These are phyloP conservation scores for Lanius collurio DNA, from an alignment of 2,113 vertebrate species.

Conservation along the genomic window DNA sequence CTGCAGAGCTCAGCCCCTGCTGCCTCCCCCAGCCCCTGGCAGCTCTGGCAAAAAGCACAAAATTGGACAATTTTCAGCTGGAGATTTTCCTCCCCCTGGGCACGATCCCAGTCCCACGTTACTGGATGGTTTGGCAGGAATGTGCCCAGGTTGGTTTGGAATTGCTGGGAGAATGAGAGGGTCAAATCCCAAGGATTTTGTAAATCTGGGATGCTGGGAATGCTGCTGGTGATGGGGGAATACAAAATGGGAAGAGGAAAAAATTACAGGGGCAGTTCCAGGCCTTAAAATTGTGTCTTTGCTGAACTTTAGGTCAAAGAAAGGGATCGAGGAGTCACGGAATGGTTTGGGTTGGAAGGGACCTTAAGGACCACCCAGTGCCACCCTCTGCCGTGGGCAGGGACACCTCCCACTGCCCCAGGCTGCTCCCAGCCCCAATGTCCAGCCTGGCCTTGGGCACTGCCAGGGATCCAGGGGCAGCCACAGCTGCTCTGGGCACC, in stretches of 20 bases:
- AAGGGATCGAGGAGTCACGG: neutral
- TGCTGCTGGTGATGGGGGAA: neutral
- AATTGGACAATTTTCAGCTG: neutral
- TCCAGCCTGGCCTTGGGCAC: neutral
- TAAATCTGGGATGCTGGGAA: neutral
- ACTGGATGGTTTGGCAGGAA: neutral
- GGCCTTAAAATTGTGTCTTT: neutral
- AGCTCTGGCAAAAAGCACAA: neutral
- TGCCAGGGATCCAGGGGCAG: neutral
- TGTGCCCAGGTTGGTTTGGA: neutral
- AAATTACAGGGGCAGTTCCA: neutral
- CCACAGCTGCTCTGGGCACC: neutral
- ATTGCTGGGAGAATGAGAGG: neutral
- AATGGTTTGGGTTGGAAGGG: neutral
- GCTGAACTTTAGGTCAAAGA: neutral
- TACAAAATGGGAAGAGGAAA: neutral
- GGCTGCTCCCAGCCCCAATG: rapidly evolving
- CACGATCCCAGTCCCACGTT: rapidly evolving
- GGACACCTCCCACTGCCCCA: neutral
- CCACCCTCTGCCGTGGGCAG: neutral
- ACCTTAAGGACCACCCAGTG: neutral
- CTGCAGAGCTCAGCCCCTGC: neutral
- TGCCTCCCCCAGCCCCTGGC: neutral
- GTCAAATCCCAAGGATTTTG: neutral
- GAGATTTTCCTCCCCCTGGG: neutral